Evolutionary conservation across 1,140 invertebrate species (phyloP).

Genomic region (Carposina sasakii): DNA sequence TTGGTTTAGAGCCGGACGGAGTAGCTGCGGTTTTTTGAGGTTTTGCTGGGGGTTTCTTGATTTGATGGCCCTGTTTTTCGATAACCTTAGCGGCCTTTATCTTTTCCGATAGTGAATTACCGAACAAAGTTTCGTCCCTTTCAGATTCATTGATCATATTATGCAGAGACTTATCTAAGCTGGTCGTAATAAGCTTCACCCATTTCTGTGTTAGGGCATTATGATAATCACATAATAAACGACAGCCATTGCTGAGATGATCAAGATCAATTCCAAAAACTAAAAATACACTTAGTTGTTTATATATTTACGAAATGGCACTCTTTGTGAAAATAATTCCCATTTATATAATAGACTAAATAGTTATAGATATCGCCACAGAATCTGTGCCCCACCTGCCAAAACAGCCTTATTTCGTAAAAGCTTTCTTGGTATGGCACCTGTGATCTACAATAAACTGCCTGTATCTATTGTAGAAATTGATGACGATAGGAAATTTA

Average conservation of each 20-base stretch:
- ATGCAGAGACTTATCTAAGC: background rate
- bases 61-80: conserved; percentile 6
- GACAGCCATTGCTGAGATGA: background rate
- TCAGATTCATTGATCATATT: background rate
- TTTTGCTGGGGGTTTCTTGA: background rate
- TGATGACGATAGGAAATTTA: too few relatives aligned
- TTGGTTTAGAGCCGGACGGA: background rate
- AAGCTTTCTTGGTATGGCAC: too few relatives aligned
- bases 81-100: conserved; percentile 1
- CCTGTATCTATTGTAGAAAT: too few relatives aligned
- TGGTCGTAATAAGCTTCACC: background rate
- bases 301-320: too few relatives aligned
- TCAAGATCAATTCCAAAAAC: background rate
- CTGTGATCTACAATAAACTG: too few relatives aligned
- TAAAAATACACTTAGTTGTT: background rate
- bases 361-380: too few relatives aligned
- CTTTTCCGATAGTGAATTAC: background rate
- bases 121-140: conserved; percentile 5
- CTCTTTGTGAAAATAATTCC: too few relatives aligned
- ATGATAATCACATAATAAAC: background rate
- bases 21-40: background rate
- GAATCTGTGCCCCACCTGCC: too few relatives aligned
- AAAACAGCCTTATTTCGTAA: too few relatives aligned
- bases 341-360: too few relatives aligned
- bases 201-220: background rate